Evolutionary conservation across 2,888 invertebrate species (phyloP).

Genomic region (Ophonus ardosiacus): DNA sequence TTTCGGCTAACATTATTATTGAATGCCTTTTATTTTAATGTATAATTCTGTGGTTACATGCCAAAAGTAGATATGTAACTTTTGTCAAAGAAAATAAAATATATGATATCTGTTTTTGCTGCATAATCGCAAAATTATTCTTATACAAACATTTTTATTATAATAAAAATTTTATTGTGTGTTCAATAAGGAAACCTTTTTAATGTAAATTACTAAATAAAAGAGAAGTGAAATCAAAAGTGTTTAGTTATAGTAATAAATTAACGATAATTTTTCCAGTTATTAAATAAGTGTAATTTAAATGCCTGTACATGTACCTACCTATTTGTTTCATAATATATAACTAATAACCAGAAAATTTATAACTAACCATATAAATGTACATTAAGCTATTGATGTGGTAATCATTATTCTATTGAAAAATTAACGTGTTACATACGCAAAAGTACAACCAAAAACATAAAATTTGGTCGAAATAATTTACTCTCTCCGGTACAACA

Average conservation of each 20-base stretch:
- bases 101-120: no score
- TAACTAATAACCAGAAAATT: not conserved
- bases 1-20: no score
- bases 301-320: not conserved
- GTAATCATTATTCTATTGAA: not conserved
- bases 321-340: not conserved
- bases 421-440: no score
- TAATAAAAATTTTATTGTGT: not conserved
- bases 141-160: not conserved
- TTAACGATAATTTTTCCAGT: not conserved
- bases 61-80: no score
- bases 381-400: not conserved
- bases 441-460: no score
- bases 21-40: no score
- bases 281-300: not conserved
- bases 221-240: not conserved
- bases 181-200: not conserved
- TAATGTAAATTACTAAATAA: not conserved
- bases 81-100: no score
- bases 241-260: not conserved
- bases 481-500: no score
- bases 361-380: not conserved
- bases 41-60: no score
- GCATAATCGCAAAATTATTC: no score
- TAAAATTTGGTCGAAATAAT: no score